Conservation (phyloP, 2,888 invertebrate species). For the Proisotoma minuta region DNA sequence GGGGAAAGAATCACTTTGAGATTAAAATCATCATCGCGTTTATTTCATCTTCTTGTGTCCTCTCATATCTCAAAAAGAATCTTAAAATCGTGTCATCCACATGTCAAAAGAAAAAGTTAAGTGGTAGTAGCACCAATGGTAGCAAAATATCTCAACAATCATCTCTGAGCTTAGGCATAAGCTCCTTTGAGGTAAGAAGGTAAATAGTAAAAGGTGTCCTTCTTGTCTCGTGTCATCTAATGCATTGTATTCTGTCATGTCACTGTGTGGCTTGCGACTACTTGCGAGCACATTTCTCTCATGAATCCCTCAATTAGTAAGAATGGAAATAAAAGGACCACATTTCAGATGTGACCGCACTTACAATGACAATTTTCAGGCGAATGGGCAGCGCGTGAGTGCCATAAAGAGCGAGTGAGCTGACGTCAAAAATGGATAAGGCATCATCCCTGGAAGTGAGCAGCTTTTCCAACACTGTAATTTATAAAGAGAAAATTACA, state of each 20-base stretch:
- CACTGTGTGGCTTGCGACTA: neutral
- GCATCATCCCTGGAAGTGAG: constrained; percentile 45
- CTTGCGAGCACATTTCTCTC: neutral
- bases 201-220: no score
- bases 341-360: constrained; percentile 15
- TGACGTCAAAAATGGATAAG: constrained; percentile 46
- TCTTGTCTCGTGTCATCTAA: neutral
- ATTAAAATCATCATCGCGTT: no score
- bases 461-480: constrained; percentile 46
- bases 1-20: no score
- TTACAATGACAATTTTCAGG: constrained; percentile 47
- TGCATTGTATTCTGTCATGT: neutral
- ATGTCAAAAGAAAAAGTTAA: no score
- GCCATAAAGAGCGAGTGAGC: constrained; percentile 46
- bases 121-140: neutral
- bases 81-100: no score
- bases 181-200: no score
- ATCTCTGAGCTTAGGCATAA: no score
- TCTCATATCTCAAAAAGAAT: no score
- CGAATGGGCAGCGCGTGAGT: constrained; percentile 46
- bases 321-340: neutral
- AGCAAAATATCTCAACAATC: no score
- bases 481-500: neutral
- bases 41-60: no score
- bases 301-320: constrained; percentile 1